Evolutionary conservation across 2,113 vertebrate species (phyloP), one percentile per base, ranked within the genome.

Genomic region (Tyrannus savana): DNA sequence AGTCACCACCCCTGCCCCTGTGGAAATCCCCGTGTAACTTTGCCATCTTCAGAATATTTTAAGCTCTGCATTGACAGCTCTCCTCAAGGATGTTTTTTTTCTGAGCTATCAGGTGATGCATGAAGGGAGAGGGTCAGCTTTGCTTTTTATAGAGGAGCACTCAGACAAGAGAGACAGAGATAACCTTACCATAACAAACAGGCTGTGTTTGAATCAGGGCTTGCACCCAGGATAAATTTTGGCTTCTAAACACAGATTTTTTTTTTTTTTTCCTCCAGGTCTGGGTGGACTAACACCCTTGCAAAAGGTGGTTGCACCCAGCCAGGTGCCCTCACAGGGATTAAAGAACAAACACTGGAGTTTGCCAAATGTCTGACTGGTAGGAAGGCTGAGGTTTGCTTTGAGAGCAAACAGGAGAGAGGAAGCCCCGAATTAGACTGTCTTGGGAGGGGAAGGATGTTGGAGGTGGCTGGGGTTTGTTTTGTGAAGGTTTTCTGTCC

Each of bases 81-180:
- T 68, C 35, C 59, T 80, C 52, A 24, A n/a, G 44, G 69, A 67
- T 89, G 95, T 80, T 95, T 93, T 41, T 89, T 89, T 89, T 53
- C 73, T 78, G 80, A 90, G 94, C 71, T 47, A 56, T 72, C 58
- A 75, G 64, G 76, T 75, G 81, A 60, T 84, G 84, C 62, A 19
- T 39, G 89, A 89, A 87, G 69, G 64, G 64, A 60, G 41, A 81
- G 66, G 89, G 84, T 81, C 44, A 59, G 56, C 47, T 78, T 41
- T 78, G 68, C 64, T 92, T 80, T 78, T 71, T 44, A 14, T 9
- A 52, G 59, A 67, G 64, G 42, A 86, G 35, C 28, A 21, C 50
- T 84, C 76, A 22, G 7, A 59, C 9, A n/a, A 19, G 68, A 56
- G 73, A 35, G 41, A 22, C 7, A 11, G 62, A 84, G 75, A 39